phyloP scores from a whole-genome alignment of 2,888 invertebrate genomes.

The Clepsis dumicolana region DNA sequence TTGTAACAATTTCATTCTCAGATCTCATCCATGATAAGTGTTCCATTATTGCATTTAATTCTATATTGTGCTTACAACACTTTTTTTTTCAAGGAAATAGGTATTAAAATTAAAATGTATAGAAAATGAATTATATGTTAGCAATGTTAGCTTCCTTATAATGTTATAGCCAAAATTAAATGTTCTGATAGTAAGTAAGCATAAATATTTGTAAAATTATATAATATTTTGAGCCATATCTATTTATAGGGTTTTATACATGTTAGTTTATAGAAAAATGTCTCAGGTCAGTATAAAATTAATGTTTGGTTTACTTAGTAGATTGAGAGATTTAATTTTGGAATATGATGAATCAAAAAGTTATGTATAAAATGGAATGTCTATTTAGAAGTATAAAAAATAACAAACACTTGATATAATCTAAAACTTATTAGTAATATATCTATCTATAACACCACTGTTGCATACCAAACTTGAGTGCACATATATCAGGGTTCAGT shows the following conservation, averaged over 20 bases:
- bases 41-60: neutral
- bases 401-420: no score
- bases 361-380: neutral
- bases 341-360: neutral
- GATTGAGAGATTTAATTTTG: neutral
- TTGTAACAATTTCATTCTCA: neutral
- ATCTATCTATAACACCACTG: no score
- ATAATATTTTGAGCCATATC: neutral
- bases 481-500: no score
- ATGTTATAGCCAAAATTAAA: conserved; percentile 9
- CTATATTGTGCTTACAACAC: neutral
- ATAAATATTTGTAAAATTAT: neutral
- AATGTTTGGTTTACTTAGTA: neutral
- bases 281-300: neutral
- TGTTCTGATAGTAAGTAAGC: conserved; percentile 23
- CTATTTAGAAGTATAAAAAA: no score
- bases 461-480: no score
- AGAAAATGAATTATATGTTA: neutral
- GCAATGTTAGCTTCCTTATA: conserved; percentile 10
- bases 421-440: no score
- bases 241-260: neutral
- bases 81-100: neutral
- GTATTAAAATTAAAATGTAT: neutral
- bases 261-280: neutral
- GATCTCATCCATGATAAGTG: neutral